These are phyloP conservation scores for Alentia gelatinosa DNA, from an alignment of 2,888 invertebrate genomes.

Conservation along the genomic window DNA sequence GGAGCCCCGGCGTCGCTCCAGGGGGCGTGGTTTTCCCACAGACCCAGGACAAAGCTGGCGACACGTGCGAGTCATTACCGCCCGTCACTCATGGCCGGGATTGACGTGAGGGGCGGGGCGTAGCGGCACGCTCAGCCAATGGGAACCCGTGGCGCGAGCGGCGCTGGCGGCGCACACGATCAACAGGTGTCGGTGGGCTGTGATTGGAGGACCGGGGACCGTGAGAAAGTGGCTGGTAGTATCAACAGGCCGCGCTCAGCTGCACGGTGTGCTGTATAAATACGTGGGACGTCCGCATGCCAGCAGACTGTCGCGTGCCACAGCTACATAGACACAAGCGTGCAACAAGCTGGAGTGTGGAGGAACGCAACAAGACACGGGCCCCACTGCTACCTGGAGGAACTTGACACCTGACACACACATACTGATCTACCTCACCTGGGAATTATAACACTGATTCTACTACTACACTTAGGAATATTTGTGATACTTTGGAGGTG, in stretches of 20 bases:
- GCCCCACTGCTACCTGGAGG: background rate
- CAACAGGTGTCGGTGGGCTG: slow-evolving; percentile 15
- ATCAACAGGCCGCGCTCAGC: background rate
- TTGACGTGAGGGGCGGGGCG: background rate
- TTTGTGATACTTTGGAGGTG: no score
- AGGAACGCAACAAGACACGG: background rate
- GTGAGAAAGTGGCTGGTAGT: slow-evolving; percentile 34
- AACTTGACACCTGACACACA: background rate
- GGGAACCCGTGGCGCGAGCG: background rate
- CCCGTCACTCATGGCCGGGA: background rate
- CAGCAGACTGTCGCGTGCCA: slow-evolving; percentile 40
- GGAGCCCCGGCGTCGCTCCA: background rate
- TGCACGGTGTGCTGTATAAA: slow-evolving; percentile 4
- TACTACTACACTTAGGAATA: no score
- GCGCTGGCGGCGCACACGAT: background rate
- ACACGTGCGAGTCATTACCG: background rate
- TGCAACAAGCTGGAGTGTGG: background rate
- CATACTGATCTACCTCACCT: background rate
- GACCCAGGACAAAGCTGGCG: background rate
- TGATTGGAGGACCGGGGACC: background rate
- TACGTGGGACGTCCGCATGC: background rate
- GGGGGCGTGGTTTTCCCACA: slow-evolving; percentile 50
- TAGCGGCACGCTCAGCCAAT: slow-evolving; percentile 29
- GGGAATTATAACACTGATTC: background rate
- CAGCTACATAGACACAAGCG: background rate